Base-by-base conservation (phyloP, 2,888 invertebrate species). In the Pegoplata infirma region DNA sequence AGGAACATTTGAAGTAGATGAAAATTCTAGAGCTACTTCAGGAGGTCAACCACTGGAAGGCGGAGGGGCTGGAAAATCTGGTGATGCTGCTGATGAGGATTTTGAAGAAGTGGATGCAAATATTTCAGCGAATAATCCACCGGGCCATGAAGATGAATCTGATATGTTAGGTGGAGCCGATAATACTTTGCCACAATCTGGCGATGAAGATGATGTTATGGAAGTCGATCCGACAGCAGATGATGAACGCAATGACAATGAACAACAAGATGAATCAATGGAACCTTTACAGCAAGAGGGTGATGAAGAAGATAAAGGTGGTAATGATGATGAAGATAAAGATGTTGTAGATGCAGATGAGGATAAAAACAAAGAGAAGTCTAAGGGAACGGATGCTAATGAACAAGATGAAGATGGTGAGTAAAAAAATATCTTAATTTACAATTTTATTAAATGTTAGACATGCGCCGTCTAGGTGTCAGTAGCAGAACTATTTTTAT, bases 151-250 rank as follows among this genome's bases (percentile, higher is more conserved):
- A 1, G 85, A n/a, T n/a, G n/a, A 86, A 74, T 83, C 83, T 19
- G 85, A 85, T 59, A 86, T 85, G 66, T 82, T 85, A 16, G 83
- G 85, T 8, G 88, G 88, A 75, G 84, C 86, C 1, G 86, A 88
- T 28, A 76, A 86, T 83, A 77, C 84, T 10, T 46, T 84, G 82
- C 87, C 68, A 49, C 76, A 49, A 19, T 61, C 59, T 8, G 80
- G 67, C n/a, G 82, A 81, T 44, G 76, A 78, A 36, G 82, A 79
- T 23, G 80, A 73, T 66, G 71, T 71, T n/a, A 75, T 79, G 55
- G 80, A 81, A 49, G 66, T 75, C 3, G 76, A 73, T 17, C 76
- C 76, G 21, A 69, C 75, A 10, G 73, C 25, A 1, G 53, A 71
- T 28, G 59, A 73, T 21, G 47, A 68, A 14, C 40, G 63, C 5